Conservation (phyloP, 2,113 vertebrate species). For the Trematocara zebra region DNA sequence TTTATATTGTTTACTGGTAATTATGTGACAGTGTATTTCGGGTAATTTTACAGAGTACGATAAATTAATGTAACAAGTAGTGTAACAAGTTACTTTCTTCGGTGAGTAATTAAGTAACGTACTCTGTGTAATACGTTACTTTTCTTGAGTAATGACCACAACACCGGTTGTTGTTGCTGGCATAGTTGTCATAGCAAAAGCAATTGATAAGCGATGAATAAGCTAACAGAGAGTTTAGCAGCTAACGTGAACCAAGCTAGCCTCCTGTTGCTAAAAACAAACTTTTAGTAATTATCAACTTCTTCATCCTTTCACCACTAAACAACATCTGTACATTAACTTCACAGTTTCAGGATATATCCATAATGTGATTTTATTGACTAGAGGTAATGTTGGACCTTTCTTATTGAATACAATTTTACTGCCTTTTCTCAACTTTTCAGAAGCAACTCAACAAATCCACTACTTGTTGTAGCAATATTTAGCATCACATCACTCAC, state of each 20-base stretch:
- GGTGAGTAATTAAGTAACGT: accelerated
- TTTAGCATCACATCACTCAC: neutral
- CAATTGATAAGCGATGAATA: accelerated
- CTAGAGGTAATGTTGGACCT: neutral
- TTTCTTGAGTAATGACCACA: neutral
- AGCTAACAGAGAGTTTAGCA: neutral
- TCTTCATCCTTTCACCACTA: accelerated
- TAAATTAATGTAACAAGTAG: neutral
- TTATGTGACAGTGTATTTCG: accelerated
- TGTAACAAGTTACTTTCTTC: neutral
- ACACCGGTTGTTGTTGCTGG: accelerated
- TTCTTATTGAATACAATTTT: accelerated
- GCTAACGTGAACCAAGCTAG: neutral
- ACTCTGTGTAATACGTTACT: accelerated
- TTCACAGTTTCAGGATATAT: neutral
- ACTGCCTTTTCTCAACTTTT: neutral
- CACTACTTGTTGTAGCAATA: neutral
- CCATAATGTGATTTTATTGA: neutral
- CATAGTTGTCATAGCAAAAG: neutral
- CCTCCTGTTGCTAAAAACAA: neutral
- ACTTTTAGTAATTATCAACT: neutral
- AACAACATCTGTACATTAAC: neutral
- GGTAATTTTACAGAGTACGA: neutral
- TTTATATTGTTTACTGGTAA: neutral
- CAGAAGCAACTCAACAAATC: neutral